Percentiles rank a stretch among this genome's conserved stretches.
Evolutionary conservation across 2,113 vertebrate genomes (phyloP).

Genomic region (Oreocharis arfaki): DNA sequence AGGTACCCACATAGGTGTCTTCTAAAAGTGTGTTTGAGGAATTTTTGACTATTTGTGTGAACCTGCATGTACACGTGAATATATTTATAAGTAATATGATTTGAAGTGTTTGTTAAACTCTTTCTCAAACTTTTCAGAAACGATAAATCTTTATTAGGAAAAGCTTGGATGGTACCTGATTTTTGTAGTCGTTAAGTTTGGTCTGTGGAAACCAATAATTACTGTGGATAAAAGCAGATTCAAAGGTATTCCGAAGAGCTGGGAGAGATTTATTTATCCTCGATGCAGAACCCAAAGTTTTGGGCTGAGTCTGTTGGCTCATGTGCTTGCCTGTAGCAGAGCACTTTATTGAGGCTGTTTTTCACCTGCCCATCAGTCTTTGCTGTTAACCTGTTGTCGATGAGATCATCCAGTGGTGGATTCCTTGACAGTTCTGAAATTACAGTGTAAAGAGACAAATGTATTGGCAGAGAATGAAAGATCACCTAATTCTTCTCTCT

Average conservation of each 20-base stretch:
- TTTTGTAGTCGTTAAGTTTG: accelerated
- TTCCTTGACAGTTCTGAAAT: neutral
- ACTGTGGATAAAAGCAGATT: neutral
- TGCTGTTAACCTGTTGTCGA: neutral
- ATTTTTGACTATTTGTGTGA: neutral
- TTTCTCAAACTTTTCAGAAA: neutral
- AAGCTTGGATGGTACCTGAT: neutral
- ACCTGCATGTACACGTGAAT: accelerated
- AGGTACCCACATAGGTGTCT: accelerated
- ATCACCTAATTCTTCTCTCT: neutral
- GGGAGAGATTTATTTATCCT: neutral
- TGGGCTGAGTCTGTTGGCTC: accelerated
- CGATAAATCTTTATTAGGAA: neutral
- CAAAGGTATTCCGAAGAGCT: neutral
- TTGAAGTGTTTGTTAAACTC: neutral
- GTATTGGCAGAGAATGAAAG: neutral
- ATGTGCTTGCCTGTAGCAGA: neutral
- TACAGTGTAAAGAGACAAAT: neutral
- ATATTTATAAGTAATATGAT: neutral
- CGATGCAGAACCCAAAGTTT: neutral
- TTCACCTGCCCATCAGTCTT: neutral
- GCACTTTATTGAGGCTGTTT: neutral
- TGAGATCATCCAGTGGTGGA: neutral
- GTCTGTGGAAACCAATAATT: neutral
- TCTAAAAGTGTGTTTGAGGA: neutral